Conservation (phyloP, 2,113 vertebrate species). For the Melanerpes aurifrons region DNA sequence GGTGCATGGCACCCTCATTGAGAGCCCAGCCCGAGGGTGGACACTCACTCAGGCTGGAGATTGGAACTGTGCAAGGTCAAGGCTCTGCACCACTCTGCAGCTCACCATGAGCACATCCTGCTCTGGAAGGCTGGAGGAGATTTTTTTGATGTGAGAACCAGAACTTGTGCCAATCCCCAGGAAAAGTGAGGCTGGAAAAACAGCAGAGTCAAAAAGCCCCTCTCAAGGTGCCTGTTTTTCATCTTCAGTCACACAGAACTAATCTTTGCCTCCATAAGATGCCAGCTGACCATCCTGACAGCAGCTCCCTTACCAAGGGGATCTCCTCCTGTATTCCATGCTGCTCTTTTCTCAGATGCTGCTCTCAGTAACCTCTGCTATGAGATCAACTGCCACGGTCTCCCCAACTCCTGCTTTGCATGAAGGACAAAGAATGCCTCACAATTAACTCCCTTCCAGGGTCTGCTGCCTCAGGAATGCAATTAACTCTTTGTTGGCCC, state of each 20-base stretch:
- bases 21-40: neutral
- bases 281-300: neutral
- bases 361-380: conserved; percentile 47
- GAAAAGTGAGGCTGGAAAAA: neutral
- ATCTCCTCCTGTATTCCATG: neutral
- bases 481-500: conserved; percentile 83
- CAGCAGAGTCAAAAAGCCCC: neutral
- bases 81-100: accelerated
- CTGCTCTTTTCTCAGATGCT: neutral
- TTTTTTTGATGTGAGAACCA: accelerated
- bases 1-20: neutral
- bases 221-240: neutral
- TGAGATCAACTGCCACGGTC: conserved; percentile 64
- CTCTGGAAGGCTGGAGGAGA: neutral
- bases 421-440: conserved; percentile 78
- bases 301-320: neutral
- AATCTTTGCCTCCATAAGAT: neutral
- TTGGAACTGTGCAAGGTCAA: accelerated
- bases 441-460: conserved; percentile 75
- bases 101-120: neutral
- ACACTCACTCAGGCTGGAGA: accelerated
- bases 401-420: conserved; percentile 64
- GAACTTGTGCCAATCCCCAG: neutral
- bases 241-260: neutral
- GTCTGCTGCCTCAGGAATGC: conserved; percentile 70